Conservation (phyloP, 1,140 invertebrate species). For the Drosophila bocki region DNA sequence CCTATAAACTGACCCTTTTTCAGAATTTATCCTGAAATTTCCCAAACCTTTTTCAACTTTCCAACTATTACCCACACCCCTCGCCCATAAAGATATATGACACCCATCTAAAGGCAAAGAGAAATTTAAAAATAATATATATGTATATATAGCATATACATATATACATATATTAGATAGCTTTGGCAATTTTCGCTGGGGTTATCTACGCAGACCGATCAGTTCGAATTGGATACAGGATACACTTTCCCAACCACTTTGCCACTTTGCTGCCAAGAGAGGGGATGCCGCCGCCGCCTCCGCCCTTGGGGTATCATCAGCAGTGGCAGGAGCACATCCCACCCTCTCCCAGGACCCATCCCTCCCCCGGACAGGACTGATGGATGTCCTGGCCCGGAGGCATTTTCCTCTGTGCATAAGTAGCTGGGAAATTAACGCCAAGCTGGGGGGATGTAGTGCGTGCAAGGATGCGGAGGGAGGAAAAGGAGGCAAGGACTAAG, state of each 20-base stretch:
- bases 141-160: background rate
- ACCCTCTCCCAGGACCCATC: background rate
- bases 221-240: conserved; percentile 13
- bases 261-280: conserved; percentile 3
- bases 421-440: conserved; percentile 78
- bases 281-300: background rate
- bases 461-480: conserved; percentile 27
- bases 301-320: conserved; percentile 32
- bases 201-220: conserved; percentile 36
- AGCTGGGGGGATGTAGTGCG: conserved; percentile 11
- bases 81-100: conserved; percentile 11
- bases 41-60: background rate
- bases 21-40: no score
- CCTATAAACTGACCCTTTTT: background rate
- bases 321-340: background rate
- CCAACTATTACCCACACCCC: background rate
- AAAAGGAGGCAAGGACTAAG: conserved; percentile 6
- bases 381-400: conserved; percentile 55
- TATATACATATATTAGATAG: conserved; percentile 3
- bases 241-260: conserved; percentile 5
- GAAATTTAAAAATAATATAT: conserved; percentile 25
- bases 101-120: background rate
- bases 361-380: conserved; percentile 29
- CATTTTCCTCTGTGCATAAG: conserved; percentile 70
- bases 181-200: conserved; percentile 25